Percentiles rank a stretch among this genome's conserved stretches.
These are phyloP conservation scores for Metellina segmentata DNA, from an alignment of 2,888 invertebrate species.

Conservation along the genomic window DNA sequence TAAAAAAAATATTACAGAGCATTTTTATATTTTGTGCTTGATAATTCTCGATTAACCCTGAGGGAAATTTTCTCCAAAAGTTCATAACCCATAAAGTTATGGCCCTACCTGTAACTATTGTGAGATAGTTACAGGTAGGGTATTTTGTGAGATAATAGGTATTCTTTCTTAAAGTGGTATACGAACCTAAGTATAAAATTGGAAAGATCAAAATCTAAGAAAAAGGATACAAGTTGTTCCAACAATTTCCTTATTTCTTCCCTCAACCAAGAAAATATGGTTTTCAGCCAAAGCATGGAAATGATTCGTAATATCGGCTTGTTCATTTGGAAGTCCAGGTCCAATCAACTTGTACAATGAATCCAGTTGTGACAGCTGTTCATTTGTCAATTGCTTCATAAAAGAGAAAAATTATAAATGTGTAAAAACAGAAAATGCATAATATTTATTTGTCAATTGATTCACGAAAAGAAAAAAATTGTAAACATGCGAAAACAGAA, in stretches of 20 bases:
- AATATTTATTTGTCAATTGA: slow-evolving; percentile 87
- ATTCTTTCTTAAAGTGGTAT: background rate
- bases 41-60: too few species aligned
- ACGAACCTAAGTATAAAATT: background rate
- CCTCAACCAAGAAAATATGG: slow-evolving; percentile 90
- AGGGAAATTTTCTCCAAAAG: background rate
- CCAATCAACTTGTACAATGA: slow-evolving; percentile 90
- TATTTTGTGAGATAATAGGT: background rate
- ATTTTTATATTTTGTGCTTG: too few species aligned
- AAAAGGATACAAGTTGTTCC: slow-evolving; percentile 86
- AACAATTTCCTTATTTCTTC: slow-evolving; percentile 89
- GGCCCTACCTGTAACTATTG: background rate
- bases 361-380: slow-evolving; percentile 88
- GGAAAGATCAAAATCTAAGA: background rate
- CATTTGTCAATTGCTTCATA: slow-evolving; percentile 86
- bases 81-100: background rate
- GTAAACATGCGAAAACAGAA: background rate
- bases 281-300: slow-evolving; percentile 91
- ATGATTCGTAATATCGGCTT: slow-evolving; percentile 84
- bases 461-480: slow-evolving; percentile 73
- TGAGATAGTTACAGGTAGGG: too few species aligned
- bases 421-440: background rate
- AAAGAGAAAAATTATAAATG: slow-evolving; percentile 10
- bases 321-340: slow-evolving; percentile 83
- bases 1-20: too few species aligned